phyloP scores from a whole-genome alignment of 2,113 vertebrate genomes.

The Ammodytes marinus region DNA sequence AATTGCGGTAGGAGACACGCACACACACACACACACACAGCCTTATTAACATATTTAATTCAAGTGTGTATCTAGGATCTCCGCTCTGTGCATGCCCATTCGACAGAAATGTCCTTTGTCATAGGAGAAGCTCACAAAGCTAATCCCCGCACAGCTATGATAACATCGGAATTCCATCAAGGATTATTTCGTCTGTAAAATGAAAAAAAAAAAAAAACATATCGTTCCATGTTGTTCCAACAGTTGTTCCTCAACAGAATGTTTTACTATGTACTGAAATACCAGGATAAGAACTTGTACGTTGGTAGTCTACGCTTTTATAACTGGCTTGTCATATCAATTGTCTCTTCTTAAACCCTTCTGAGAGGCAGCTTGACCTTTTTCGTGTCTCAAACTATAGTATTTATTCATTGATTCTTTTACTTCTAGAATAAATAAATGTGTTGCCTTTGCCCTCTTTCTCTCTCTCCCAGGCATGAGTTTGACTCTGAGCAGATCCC shows the following conservation, averaged over 20 bases:
- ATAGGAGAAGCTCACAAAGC: not conserved
- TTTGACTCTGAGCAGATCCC: constrained; percentile 99
- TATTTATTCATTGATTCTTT: not conserved
- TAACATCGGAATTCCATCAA: not conserved
- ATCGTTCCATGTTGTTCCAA: not conserved
- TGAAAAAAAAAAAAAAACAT: not conserved
- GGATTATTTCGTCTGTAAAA: constrained; percentile 20
- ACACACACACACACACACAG: not conserved
- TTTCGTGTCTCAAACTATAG: not conserved
- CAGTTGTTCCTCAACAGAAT: constrained; percentile 3
- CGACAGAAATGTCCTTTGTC: not conserved
- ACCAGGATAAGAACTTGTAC: not conserved
- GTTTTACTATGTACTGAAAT: not conserved
- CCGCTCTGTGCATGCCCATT: not conserved
- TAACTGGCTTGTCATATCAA: not conserved
- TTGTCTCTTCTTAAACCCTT: not conserved
- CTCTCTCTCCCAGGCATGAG: constrained; percentile 88
- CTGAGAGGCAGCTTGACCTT: not conserved
- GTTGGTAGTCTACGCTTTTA: not conserved
- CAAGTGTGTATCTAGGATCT: not conserved
- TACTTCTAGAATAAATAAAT: not conserved
- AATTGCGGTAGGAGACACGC: constrained; percentile 88
- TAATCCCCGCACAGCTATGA: not conserved
- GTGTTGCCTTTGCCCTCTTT: constrained; percentile 3
- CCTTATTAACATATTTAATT: not conserved